Evolutionary conservation across 2,888 invertebrate genomes (phyloP).

Genomic region (Mantis religiosa): DNA sequence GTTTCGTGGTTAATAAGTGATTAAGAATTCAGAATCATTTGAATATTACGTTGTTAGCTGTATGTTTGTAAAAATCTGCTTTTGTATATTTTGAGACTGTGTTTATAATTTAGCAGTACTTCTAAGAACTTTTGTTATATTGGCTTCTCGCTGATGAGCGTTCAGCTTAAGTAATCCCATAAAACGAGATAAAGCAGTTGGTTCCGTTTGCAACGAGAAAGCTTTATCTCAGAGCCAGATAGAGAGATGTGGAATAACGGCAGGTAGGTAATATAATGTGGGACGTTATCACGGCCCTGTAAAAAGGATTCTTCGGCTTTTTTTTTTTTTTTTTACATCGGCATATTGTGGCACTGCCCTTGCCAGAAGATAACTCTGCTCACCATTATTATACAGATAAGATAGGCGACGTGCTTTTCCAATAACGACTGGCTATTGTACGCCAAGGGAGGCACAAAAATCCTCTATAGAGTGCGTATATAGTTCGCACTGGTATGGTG

Average conservation of each 20-base stretch:
- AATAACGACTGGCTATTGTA: not conserved
- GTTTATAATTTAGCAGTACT: too few species aligned
- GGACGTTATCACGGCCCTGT: not conserved
- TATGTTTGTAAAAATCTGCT: too few species aligned
- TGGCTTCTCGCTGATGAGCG: not conserved
- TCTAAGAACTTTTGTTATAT: too few species aligned
- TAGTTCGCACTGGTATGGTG: not conserved
- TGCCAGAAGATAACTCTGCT: not conserved
- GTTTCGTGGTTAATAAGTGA: too few species aligned
- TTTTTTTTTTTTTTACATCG: too few species aligned
- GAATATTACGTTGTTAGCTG: too few species aligned
- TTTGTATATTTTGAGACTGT: too few species aligned
- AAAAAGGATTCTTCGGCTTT: not conserved
- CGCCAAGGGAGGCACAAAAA: not conserved
- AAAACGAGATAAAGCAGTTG: not conserved
- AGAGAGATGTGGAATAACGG: not conserved
- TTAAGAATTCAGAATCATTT: too few species aligned
- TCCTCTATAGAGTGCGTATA: not conserved
- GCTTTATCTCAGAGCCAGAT: not conserved
- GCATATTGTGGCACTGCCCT: not conserved
- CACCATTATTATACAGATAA: not conserved
- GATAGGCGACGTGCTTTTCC: not conserved
- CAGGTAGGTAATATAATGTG: not conserved
- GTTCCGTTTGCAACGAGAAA: not conserved
- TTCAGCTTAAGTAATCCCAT: not conserved